Evolutionary conservation across 2,888 invertebrate genomes (phyloP).

Genomic region (Lordiphosa andalusiaca): DNA sequence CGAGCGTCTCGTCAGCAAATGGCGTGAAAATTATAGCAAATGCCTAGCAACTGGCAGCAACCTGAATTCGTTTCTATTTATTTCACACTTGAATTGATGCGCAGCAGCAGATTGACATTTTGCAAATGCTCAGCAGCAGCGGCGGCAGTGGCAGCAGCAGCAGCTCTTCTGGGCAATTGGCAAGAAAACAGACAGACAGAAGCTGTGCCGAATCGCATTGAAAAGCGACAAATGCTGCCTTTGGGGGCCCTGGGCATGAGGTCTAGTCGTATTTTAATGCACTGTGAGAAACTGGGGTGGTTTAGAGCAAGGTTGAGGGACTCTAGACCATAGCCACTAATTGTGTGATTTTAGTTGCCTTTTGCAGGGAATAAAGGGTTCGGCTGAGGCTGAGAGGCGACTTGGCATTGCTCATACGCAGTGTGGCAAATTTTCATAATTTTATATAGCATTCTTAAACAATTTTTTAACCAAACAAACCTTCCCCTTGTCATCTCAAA

Average conservation of each 20-base stretch:
- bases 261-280: slow-evolving; percentile 3
- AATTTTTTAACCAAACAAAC: no score
- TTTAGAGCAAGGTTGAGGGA: no score
- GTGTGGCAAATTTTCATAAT: no score
- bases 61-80: slow-evolving; percentile 76
- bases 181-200: slow-evolving; percentile 39
- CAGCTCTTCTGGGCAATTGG: slow-evolving; percentile 28
- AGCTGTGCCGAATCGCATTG: slow-evolving; percentile 25
- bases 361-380: no score
- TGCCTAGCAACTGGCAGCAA: slow-evolving; percentile 45
- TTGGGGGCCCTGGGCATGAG: slow-evolving; percentile 13
- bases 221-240: slow-evolving; percentile 18
- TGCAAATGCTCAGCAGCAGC: slow-evolving; percentile 70
- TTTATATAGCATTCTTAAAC: no score
- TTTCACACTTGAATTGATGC: slow-evolving; percentile 76
- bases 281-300: neutral
- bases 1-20: slow-evolving; percentile 46
- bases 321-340: no score
- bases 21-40: slow-evolving; percentile 76
- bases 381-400: no score
- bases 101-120: slow-evolving; percentile 77
- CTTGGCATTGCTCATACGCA: no score
- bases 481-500: no score
- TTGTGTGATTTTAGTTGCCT: no score
- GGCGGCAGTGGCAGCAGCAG: slow-evolving; percentile 2